Base-by-base conservation (phyloP, 2,113 vertebrate genomes). In the Petrocephalus microphthalmus region DNA sequence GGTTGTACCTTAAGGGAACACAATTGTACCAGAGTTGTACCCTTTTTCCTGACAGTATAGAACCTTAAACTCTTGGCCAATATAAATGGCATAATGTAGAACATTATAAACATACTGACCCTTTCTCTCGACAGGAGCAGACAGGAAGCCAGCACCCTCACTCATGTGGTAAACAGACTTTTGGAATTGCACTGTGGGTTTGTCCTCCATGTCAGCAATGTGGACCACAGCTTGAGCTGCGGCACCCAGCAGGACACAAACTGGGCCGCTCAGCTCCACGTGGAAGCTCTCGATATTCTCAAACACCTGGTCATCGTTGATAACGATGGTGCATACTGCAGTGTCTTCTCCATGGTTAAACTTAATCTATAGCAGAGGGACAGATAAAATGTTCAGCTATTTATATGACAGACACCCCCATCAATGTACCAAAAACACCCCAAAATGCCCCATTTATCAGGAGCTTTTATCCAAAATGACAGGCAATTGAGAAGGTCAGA, bases 261-360 rank as follows among this genome's bases (percentile, higher is more conserved):
- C 98, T 0, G 98, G 98, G 96, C 97, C 96, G 94, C 97, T 98
- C 89, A 99, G 96, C 93, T 98, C 97, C 93, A 99, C 96, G 0
- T 93, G 87, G 89, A 99, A 99, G 89, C 94, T 97, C 94, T 99
- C 98, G 0, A 67, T 1, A 0, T 95, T 95, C 92, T 99, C 98
- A 2, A 99, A 99, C 88, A 99, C 89, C 0, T 92, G 74, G 20
- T 99, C 98, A 0, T 99, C 97, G 0, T 97, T 97, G 87, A 99
- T 95, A 87, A 95, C 0, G 0, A 99, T 93, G 91, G 96, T 97
- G 93, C 98, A 99, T 87, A 97, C 94, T 90, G 99, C 99, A 86
- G 95, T 95, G 92, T 98, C 97, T 91, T 99, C 98, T 22, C 94
- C 91, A 88, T 98, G 98, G 81, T 99, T 98, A 47, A 99, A 99